Evolutionary conservation across 2,888 invertebrate genomes (phyloP).

Genomic region (Euzophera pinguis): DNA sequence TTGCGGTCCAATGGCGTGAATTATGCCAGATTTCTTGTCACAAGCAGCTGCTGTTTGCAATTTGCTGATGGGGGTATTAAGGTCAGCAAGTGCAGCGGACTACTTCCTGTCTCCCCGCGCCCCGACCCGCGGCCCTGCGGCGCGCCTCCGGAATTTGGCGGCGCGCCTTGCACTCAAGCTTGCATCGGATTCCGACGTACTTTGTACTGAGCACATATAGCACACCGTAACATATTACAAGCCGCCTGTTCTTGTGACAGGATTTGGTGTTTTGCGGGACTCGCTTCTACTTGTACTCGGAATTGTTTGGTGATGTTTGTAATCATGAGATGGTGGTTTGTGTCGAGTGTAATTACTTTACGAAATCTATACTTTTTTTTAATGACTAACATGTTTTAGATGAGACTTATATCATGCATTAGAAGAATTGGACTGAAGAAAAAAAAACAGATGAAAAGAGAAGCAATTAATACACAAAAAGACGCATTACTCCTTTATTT

Average conservation of each 20-base stretch:
- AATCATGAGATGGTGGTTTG: not conserved
- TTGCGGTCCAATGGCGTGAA: conserved; percentile 61
- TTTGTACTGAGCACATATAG: conserved; percentile 31
- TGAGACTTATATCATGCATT: too few species aligned
- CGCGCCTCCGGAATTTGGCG: conserved; percentile 69
- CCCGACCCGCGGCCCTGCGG: conserved; percentile 45
- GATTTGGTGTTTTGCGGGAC: conserved; percentile 6
- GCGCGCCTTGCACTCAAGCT: conserved; percentile 64
- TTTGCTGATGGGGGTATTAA: conserved; percentile 76
- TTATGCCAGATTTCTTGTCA: conserved; percentile 71
- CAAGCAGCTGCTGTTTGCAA: conserved; percentile 73
- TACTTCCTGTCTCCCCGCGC: conserved; percentile 37
- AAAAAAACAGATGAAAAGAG: too few species aligned
- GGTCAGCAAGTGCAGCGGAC: conserved; percentile 67
- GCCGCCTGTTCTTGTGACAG: conserved; percentile 17
- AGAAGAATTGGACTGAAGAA: too few species aligned
- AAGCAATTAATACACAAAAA: too few species aligned
- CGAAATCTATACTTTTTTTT: too few species aligned
- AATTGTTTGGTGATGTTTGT: not conserved
- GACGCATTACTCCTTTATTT: too few species aligned
- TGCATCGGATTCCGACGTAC: conserved; percentile 42
- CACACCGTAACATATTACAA: conserved; percentile 39
- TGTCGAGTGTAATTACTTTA: not conserved
- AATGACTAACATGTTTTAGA: too few species aligned
- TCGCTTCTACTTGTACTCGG: not conserved